phyloP scores from a whole-genome alignment of 2,888 invertebrate species.

The Acanthosoma haemorrhoidale region DNA sequence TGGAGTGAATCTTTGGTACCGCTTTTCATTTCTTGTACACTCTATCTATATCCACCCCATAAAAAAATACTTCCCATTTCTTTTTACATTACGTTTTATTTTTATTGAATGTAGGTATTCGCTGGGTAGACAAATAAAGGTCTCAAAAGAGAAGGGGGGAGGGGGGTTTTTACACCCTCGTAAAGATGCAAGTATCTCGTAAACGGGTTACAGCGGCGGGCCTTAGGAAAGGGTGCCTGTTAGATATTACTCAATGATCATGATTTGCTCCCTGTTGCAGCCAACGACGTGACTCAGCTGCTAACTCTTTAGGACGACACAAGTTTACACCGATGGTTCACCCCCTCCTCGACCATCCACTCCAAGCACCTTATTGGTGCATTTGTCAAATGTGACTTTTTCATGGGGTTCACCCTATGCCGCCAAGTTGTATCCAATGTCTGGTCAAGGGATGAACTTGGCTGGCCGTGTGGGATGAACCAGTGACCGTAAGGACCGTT shows the following conservation, averaged over 20 bases:
- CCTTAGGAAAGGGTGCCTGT: background rate
- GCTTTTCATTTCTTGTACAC: background rate
- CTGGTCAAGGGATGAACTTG: too few relatives aligned
- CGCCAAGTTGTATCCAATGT: too few relatives aligned
- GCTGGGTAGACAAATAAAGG: conserved; percentile 13
- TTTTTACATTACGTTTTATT: background rate
- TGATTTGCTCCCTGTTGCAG: conserved; percentile 13
- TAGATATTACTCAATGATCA: conserved; percentile 13
- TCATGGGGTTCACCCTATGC: too few relatives aligned
- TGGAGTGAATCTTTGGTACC: background rate
- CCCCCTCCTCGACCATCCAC: too few relatives aligned
- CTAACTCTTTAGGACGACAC: too few relatives aligned
- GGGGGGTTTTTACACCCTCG: conserved; percentile 3
- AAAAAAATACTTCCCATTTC: background rate
- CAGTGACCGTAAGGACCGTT: too few relatives aligned
- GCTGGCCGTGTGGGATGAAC: too few relatives aligned
- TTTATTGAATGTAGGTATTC: conserved; percentile 18
- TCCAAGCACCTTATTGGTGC: too few relatives aligned
- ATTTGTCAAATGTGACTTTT: too few relatives aligned
- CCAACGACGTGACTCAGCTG: too few relatives aligned
- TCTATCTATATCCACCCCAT: background rate
- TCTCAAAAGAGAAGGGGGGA: background rate
- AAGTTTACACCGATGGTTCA: too few relatives aligned
- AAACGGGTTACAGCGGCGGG: background rate
- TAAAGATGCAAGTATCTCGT: conserved; percentile 20